Evolutionary conservation across 2,797 vertebrate species (phyloP).

Genomic region (Bovichtus variegatus): DNA sequence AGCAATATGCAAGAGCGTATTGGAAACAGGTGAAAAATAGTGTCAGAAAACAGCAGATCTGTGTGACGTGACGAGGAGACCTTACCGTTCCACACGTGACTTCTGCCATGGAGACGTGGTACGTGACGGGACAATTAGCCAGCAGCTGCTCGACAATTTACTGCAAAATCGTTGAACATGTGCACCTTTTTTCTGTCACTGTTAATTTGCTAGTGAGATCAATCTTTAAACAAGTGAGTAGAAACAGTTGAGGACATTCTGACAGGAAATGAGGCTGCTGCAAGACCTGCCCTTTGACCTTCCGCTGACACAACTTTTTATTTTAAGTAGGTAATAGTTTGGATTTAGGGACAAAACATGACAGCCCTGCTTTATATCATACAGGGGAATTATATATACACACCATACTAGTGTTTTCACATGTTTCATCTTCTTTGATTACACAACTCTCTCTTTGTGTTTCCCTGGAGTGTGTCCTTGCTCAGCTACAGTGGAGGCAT

Average conservation of each 20-base stretch:
- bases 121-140: background rate
- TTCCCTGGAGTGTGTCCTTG: background rate
- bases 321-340: background rate
- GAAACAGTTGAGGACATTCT: background rate
- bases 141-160: background rate
- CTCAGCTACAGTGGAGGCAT: background rate
- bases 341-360: background rate
- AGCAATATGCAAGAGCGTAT: background rate
- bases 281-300: constrained; percentile 14
- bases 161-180: background rate
- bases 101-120: background rate
- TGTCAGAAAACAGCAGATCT: background rate
- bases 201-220: background rate
- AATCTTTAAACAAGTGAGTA: background rate
- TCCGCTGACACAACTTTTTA: background rate
- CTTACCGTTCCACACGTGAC: background rate
- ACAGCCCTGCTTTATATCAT: background rate
- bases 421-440: background rate
- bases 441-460: background rate
- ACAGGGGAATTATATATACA: too few species aligned
- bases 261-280: background rate
- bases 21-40: too few species aligned
- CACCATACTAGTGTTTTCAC: background rate
- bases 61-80: background rate
- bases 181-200: background rate